These are phyloP conservation scores for Chorisops tibialis DNA, from an alignment of 2,888 invertebrate genomes.

Conservation along the genomic window DNA sequence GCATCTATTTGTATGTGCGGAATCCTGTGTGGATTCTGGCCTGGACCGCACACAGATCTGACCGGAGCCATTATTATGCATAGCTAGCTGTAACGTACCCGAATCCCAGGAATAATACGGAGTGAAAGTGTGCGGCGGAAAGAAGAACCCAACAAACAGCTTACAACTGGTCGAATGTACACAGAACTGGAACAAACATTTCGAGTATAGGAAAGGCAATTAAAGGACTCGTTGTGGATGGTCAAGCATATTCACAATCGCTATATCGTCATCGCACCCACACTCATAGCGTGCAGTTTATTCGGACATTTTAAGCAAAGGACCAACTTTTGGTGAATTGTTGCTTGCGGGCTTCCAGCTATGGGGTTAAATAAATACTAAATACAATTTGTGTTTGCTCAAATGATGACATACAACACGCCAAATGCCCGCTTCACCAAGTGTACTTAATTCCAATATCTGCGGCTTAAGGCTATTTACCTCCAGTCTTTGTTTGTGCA, in stretches of 20 bases:
- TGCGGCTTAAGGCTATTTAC: conserved; percentile 6
- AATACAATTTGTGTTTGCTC: conserved; percentile 1
- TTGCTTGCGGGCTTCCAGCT: not conserved
- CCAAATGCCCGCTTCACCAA: not conserved
- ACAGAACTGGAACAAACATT: conserved; percentile 19
- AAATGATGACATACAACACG: conserved; percentile 2
- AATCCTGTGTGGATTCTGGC: conserved; percentile 1
- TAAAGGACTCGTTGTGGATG: conserved; percentile 25
- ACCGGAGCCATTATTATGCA: conserved; percentile 9
- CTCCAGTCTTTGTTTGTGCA: not conserved
- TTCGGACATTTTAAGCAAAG: not conserved
- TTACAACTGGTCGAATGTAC: conserved; percentile 14
- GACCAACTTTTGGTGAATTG: not conserved
- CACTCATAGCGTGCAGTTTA: not conserved
- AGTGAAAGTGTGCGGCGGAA: conserved; percentile 4
- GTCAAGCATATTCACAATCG: conserved; percentile 13
- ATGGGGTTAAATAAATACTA: not conserved
- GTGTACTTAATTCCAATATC: conserved; percentile 3
- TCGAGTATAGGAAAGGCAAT: conserved; percentile 16
- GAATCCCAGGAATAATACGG: conserved; percentile 7
- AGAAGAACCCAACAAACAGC: conserved; percentile 12
- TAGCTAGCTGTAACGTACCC: conserved; percentile 16
- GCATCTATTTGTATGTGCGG: not conserved
- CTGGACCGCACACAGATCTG: not conserved
- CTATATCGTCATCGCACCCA: not conserved